Base-by-base conservation (phyloP, 2,888 invertebrate genomes). In the Trissolcus japonicus region DNA sequence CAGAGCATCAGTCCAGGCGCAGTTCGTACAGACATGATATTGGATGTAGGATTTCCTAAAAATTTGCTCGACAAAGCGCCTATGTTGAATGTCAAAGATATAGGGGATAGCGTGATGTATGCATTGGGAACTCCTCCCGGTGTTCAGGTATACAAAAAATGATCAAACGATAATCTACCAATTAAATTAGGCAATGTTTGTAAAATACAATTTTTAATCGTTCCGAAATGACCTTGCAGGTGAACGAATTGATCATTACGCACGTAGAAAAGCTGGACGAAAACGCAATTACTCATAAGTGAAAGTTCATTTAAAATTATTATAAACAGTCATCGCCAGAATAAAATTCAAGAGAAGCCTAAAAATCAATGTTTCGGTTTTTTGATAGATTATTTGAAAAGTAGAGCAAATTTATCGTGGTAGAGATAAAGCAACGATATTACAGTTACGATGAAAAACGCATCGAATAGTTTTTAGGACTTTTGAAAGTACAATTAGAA, bases 1-100 rank as follows among this genome's bases (percentile, higher is more conserved):
- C 19, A 89, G 89, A 88, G 85, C 54, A 80, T 89, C 53, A 89
- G 87, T 57, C 89, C 89, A 0, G 88, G 88, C 11, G 75, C 81
- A 0, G 88, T 89, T 0, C 73, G 78, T 4, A 89, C 89, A 0
- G 85, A 86, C 6, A 73, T 76, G 79, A 66, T 74, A 43, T 82
- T 87, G 80, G 16, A 85, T 6, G 65, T 59, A 0, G 60, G 40
- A 0, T 63, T 76, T n/a, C 80, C 81, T 0, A 76, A 76, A 9
- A 71, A 74, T 0, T 19, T 75, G 0, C 0, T 78, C 0, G 50
- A 81, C 0, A 29, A 51, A 1, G 1, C 75, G 2, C 67, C 82
- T 0, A 63, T 80, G 25, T 69, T 88, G 17, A 35, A 76, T 0
- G 56, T 67, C 2, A 54, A 81, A 35, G 84, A 88, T 17, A 67